Conservation (phyloP, 2,888 invertebrate species). For the Xanthia icteritia region DNA sequence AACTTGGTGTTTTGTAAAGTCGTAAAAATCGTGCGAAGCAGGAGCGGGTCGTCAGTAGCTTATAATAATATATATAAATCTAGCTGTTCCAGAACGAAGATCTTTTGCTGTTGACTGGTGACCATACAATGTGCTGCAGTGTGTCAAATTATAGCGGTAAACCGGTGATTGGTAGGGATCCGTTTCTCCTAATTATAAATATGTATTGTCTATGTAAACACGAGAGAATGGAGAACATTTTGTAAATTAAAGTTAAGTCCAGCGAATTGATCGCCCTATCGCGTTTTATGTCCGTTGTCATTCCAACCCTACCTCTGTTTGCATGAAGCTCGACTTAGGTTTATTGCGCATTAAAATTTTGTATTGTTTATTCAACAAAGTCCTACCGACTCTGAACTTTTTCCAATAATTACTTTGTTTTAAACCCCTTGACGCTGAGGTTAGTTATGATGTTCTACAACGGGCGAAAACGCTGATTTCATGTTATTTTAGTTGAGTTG, state of each 20-base stretch:
- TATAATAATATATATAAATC: no score
- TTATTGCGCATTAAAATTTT: constrained; percentile 2
- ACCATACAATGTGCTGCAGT: background rate
- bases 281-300: background rate
- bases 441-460: background rate
- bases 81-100: background rate
- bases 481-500: background rate
- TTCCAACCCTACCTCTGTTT: constrained; percentile 3
- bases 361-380: constrained; percentile 15
- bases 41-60: no score
- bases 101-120: no score
- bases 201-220: background rate
- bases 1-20: no score
- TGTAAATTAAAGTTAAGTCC: no score
- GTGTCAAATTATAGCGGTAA: background rate
- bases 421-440: background rate
- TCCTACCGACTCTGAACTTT: background rate
- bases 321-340: constrained; percentile 1
- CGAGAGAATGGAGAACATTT: background rate
- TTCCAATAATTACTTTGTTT: background rate
- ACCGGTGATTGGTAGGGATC: background rate
- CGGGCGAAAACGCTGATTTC: background rate
- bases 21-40: no score
- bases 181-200: background rate
- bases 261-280: background rate